Evolutionary conservation across 2,797 vertebrate genomes (phyloP).

Genomic region (Chromis chromis): DNA sequence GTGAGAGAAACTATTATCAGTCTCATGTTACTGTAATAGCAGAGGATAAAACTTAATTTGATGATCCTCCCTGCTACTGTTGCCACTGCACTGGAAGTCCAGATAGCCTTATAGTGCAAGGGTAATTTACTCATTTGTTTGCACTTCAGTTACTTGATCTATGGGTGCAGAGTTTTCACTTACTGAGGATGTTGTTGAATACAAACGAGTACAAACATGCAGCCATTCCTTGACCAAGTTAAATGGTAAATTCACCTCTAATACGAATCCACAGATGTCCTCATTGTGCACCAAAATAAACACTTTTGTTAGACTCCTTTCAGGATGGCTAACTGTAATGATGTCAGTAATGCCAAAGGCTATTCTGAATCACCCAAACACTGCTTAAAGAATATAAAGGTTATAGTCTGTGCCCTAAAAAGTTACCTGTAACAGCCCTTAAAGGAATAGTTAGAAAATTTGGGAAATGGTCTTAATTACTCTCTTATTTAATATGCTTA

Average conservation of each 20-base stretch:
- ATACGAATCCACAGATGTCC: neutral
- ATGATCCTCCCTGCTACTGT: conserved; percentile 21
- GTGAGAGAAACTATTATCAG: conserved; percentile 30
- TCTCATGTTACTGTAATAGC: conserved; percentile 2
- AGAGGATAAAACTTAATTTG: conserved; percentile 28
- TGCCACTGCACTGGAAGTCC: conserved; percentile 14
- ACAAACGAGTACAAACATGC: neutral
- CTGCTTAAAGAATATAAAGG: neutral
- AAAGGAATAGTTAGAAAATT: neutral
- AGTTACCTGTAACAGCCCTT: neutral
- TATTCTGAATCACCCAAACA: neutral
- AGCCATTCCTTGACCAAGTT: no score
- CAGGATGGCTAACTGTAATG: neutral
- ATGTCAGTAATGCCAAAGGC: neutral
- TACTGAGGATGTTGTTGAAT: conserved; percentile 9
- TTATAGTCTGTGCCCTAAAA: neutral
- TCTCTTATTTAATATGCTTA: no score
- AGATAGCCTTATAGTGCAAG: conserved; percentile 13
- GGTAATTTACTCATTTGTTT: conserved; percentile 9
- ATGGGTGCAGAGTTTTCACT: conserved; percentile 4
- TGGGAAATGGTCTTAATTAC: no score
- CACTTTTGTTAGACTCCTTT: neutral
- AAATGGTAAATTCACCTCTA: neutral
- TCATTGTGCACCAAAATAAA: neutral
- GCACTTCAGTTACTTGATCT: neutral